phyloP scores from a whole-genome alignment of 2,797 vertebrate species.

The Gambelia wislizenii region DNA sequence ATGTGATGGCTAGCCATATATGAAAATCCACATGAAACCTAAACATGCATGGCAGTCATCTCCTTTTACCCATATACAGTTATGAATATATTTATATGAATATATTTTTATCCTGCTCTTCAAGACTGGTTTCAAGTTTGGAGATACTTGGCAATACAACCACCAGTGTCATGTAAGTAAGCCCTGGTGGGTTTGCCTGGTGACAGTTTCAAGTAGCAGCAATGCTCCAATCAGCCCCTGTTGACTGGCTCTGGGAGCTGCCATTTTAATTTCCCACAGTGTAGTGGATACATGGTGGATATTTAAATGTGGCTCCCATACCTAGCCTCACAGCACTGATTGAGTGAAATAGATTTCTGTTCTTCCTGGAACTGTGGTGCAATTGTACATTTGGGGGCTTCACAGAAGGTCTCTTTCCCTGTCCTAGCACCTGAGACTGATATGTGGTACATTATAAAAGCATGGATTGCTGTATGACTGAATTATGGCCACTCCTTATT shows the following conservation, averaged over 20 bases:
- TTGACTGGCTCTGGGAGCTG: background rate
- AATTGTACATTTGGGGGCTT: background rate
- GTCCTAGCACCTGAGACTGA: background rate
- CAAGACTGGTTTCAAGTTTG: background rate
- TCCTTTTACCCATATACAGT: background rate
- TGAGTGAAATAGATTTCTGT: rapidly evolving
- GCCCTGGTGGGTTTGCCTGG: background rate
- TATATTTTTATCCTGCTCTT: background rate
- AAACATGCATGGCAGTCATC: background rate
- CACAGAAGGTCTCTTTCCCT: background rate
- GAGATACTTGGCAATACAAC: background rate
- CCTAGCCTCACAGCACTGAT: background rate
- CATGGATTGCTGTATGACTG: background rate
- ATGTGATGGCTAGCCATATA: background rate
- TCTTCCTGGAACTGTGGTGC: background rate
- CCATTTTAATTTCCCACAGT: background rate
- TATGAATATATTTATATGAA: background rate
- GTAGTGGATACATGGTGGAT: background rate
- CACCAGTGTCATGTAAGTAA: background rate
- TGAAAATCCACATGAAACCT: background rate
- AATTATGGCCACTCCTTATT: background rate
- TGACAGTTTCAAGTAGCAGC: background rate
- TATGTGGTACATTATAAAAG: background rate
- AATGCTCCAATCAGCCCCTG: background rate
- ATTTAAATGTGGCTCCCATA: background rate